Evolutionary conservation across 1,140 invertebrate genomes (phyloP), one percentile per base, ranked within the genome.

Genomic region (Chrysomallon squamiferum): DNA sequence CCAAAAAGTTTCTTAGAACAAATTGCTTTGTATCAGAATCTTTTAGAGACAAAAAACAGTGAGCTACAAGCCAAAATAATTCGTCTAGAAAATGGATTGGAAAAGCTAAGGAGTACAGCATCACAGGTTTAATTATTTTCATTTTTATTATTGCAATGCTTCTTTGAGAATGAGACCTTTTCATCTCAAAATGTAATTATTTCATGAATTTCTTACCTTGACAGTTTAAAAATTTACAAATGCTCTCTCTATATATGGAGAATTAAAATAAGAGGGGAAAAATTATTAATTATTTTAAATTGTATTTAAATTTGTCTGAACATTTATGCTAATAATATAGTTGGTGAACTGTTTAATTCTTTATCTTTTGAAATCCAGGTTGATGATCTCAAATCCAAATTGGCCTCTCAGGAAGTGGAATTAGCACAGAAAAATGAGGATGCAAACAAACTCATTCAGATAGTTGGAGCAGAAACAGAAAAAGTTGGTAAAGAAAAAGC

Each of bases 1-100:
- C 96, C 96, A 1, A 98, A 98, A 84, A 96, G 93, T 71, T 98
- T 95, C 86, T 85, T 98, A 35, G 96, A 98, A 83, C 95, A 97
- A 87, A 97, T 98, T 59, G 93, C 92, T 80, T 87, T 98, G 13
- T 98, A 97, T 82, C 89, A 90, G 0, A 95, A 95, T 82, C 85
- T 98, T 25, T 88, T 98, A 4, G 90, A 90, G 68, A 89, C 91
- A 62, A 96, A 97, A 87, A 90, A 92, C 13, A 85, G 88, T 7
- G 93, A 97, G 75, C 87, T 98, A 15, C 89, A 91, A 60, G 90
- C 89, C 6, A 94, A 95, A 79, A 94, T 97, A 32, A 86, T 89
- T 5, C 89, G 96, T 68, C 86, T 98, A 47, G 95, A 97, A 87
- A 96, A 96, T 85, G 96, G 96, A 64, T 86, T 98, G 66, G 92